Conservation (phyloP, 2,888 invertebrate genomes). For the Cantharis rustica region DNA sequence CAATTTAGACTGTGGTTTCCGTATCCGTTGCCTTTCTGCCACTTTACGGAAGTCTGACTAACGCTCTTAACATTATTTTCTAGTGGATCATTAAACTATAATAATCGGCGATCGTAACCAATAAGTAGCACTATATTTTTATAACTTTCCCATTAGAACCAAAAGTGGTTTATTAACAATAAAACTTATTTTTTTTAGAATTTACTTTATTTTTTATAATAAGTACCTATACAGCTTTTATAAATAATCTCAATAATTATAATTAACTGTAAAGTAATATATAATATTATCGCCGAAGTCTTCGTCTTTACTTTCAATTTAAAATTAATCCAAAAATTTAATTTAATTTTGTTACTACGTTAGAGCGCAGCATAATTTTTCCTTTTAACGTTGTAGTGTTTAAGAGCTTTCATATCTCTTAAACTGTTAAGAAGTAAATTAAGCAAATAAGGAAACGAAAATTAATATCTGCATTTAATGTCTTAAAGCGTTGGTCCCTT, state of each 20-base stretch:
- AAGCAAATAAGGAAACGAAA: background rate
- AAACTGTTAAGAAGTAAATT: background rate
- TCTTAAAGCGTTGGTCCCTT: background rate
- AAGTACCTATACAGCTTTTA: no score
- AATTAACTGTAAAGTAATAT: background rate
- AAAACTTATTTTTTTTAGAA: background rate
- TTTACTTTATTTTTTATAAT: background rate
- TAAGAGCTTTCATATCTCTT: background rate
- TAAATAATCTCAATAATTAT: background rate
- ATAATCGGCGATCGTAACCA: background rate
- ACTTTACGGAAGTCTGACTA: slow-evolving; percentile 48
- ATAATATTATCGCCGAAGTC: background rate
- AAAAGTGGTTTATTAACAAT: background rate
- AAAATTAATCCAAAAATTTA: background rate
- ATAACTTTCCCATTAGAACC: background rate
- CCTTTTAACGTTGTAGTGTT: background rate
- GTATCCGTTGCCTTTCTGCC: slow-evolving; percentile 44
- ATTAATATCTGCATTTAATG: background rate
- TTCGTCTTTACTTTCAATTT: background rate
- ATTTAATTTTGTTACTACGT: background rate
- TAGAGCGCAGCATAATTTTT: background rate
- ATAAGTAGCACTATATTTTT: background rate
- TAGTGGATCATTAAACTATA: slow-evolving; percentile 2
- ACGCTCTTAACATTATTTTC: slow-evolving; percentile 41
- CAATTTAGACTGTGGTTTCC: slow-evolving; percentile 44